These are phyloP conservation scores for Trichacis sp. DNA, from an alignment of 2,888 invertebrate species.

Conservation along the genomic window DNA sequence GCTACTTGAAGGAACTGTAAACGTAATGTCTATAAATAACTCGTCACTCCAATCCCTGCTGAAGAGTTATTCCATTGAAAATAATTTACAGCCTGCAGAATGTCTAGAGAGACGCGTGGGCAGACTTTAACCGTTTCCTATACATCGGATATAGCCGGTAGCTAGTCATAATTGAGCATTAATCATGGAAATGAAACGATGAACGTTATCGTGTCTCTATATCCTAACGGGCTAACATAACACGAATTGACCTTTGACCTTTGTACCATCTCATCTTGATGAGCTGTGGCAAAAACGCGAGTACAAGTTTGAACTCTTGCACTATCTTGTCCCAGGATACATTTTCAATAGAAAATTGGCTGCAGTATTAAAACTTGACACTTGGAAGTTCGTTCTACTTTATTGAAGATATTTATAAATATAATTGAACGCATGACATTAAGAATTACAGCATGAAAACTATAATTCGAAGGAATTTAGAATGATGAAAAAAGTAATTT, in stretches of 20 bases:
- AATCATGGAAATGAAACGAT: constrained; percentile 60
- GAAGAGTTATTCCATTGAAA: background rate
- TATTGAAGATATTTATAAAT: too few relatives aligned
- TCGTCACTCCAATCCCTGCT: background rate
- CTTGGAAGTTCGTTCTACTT: too few relatives aligned
- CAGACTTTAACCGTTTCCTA: too few relatives aligned
- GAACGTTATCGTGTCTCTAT: constrained; percentile 57
- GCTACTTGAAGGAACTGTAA: background rate
- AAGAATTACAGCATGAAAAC: too few relatives aligned
- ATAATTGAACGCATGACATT: too few relatives aligned
- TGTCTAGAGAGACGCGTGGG: constrained; percentile 38
- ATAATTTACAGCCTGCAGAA: background rate
- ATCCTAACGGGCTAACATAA: constrained; percentile 48
- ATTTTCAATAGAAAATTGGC: too few relatives aligned
- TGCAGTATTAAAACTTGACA: too few relatives aligned
- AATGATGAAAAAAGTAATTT: too few relatives aligned
- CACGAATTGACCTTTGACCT: constrained; percentile 52
- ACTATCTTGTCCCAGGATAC: too few relatives aligned
- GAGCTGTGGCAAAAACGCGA: background rate
- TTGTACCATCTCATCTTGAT: background rate
- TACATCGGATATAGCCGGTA: constrained; percentile 45
- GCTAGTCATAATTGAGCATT: constrained; percentile 60
- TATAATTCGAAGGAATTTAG: too few relatives aligned
- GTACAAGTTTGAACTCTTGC: background rate
- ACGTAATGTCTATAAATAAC: background rate